Percentiles rank a stretch among this genome's conserved stretches.
Evolutionary conservation across 2,888 invertebrate genomes (phyloP).

Genomic region (Anthrax anthrax): DNA sequence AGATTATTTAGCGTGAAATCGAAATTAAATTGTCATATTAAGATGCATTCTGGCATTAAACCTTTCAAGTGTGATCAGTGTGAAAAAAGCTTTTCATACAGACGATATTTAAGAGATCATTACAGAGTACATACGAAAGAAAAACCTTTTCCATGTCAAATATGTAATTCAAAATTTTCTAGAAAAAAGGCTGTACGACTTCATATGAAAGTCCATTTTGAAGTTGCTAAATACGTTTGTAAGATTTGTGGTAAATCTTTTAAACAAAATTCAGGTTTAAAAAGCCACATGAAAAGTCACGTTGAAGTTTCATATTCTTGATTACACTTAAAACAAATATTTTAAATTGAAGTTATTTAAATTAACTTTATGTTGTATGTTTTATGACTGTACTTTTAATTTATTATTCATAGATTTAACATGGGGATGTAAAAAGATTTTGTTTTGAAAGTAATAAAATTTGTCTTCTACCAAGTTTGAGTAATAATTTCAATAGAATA

Average conservation of each 20-base stretch:
- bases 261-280: background rate
- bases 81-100: background rate
- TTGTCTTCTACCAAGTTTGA: too few relatives aligned
- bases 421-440: too few relatives aligned
- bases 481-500: too few relatives aligned
- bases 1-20: background rate
- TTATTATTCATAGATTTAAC: too few relatives aligned
- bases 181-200: too few relatives aligned
- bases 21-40: background rate
- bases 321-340: too few relatives aligned
- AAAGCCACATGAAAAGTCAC: background rate
- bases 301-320: too few relatives aligned
- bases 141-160: background rate
- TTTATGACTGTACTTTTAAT: too few relatives aligned
- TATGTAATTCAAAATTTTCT: background rate
- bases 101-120: background rate
- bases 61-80: background rate
- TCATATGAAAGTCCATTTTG: background rate
- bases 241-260: background rate
- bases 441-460: too few relatives aligned
- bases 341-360: too few relatives aligned
- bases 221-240: background rate
- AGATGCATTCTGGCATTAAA: background rate
- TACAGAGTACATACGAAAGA: background rate
- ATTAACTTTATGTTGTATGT: too few relatives aligned